A percentile compares a stretch with the other conserved stretches of the same genome.
Conservation (phyloP, 2,797 vertebrate genomes). For the Malurus splendens region DNA sequence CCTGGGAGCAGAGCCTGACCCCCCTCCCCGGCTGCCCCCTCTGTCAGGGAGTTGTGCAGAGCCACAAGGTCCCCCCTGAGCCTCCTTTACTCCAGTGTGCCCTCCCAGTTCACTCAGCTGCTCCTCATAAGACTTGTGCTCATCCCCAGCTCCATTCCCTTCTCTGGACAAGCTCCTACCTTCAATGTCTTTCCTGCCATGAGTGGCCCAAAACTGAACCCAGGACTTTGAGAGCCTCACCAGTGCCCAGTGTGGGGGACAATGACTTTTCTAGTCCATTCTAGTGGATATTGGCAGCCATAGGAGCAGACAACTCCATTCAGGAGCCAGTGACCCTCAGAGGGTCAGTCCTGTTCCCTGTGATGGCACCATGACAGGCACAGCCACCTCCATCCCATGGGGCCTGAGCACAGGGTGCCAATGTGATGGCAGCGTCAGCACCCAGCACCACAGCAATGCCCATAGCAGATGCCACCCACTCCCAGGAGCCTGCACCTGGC, state of each 20-base stretch:
- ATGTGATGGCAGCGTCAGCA: rapidly evolving
- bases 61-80: rapidly evolving
- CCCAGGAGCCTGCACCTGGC: background rate
- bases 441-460: rapidly evolving
- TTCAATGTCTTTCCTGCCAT: background rate
- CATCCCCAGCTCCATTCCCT: background rate
- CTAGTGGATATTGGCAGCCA: background rate
- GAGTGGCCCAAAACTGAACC: background rate
- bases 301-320: background rate
- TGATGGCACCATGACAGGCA: background rate
- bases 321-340: rapidly evolving
- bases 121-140: background rate
- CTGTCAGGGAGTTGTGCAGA: background rate
- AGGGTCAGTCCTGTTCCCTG: background rate
- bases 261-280: background rate
- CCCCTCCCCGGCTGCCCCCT: background rate
- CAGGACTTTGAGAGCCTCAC: background rate
- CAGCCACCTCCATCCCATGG: rapidly evolving
- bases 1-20: background rate
- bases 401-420: background rate
- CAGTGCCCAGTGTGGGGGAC: background rate
- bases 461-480: rapidly evolving
- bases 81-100: background rate
- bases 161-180: background rate
- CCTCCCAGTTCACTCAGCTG: background rate